Evolutionary conservation across 1,140 invertebrate genomes (phyloP).

Genomic region (Ladona fulva): DNA sequence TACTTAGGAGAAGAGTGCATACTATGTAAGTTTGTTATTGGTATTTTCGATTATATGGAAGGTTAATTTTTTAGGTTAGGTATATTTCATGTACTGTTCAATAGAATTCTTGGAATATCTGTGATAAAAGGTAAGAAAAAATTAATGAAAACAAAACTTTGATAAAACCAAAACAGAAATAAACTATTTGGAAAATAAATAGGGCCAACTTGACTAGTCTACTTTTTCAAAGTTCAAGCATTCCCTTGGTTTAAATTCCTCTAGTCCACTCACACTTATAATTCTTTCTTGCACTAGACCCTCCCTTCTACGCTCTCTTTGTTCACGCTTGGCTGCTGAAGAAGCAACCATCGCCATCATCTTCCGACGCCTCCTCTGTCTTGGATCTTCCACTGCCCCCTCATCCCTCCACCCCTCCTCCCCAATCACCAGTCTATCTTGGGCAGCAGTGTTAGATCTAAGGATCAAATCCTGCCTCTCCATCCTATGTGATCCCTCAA

Average conservation of each 20-base stretch:
- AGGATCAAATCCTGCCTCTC: neutral
- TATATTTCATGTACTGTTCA: no score
- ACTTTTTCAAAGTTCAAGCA: neutral
- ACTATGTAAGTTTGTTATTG: no score
- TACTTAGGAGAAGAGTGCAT: no score
- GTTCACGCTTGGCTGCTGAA: neutral
- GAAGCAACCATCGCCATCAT: neutral
- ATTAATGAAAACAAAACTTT: slow-evolving; percentile 13
- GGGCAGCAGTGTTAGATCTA: neutral
- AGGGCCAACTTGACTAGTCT: neutral
- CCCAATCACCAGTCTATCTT: neutral
- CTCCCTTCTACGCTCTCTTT: slow-evolving; percentile 34
- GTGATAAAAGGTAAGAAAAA: neutral
- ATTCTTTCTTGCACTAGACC: slow-evolving; percentile 56
- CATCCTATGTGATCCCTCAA: neutral
- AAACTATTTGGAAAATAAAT: slow-evolving; percentile 23
- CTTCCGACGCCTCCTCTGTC: neutral
- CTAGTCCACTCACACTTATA: slow-evolving; percentile 51
- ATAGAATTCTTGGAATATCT: no score
- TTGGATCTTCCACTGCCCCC: neutral
- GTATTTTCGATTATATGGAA: no score
- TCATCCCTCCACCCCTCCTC: neutral
- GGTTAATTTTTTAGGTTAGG: no score
- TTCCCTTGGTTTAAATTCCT: neutral
- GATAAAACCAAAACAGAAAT: slow-evolving; percentile 13